phyloP scores from a whole-genome alignment of 2,888 invertebrate genomes.

The Epistrophe eligans region DNA sequence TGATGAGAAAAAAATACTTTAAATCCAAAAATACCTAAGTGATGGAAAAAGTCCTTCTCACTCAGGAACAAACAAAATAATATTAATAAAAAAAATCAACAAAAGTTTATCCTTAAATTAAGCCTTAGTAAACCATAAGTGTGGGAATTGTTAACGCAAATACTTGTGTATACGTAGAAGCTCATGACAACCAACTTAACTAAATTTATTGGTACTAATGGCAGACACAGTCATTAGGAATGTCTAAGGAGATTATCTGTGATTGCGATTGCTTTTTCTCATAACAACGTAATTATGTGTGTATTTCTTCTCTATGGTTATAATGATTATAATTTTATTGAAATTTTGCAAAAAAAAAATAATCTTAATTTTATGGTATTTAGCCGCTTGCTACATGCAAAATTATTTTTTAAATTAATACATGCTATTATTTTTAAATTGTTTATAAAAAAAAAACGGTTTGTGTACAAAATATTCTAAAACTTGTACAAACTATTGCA shows the following conservation, averaged over 20 bases:
- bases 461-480: too few relatives aligned
- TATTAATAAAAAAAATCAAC: slow-evolving; percentile 53
- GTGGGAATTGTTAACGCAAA: slow-evolving; percentile 2
- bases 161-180: slow-evolving; percentile 21
- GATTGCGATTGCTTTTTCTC: slow-evolving; percentile 13
- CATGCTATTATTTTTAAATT: too few relatives aligned
- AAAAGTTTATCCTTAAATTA: slow-evolving; percentile 67
- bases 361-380: too few relatives aligned
- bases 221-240: slow-evolving; percentile 52
- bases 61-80: slow-evolving; percentile 21
- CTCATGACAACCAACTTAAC: slow-evolving; percentile 53
- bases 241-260: slow-evolving; percentile 20
- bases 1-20: slow-evolving; percentile 4
- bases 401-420: too few relatives aligned
- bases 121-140: slow-evolving; percentile 58
- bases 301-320: too few relatives aligned
- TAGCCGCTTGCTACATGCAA: too few relatives aligned
- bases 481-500: too few relatives aligned
- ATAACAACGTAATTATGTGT: neutral
- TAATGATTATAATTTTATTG: too few relatives aligned
- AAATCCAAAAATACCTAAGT: slow-evolving; percentile 2
- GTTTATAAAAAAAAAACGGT: too few relatives aligned
- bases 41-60: slow-evolving; percentile 33
- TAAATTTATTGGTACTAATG: slow-evolving; percentile 62
- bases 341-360: too few relatives aligned